These are phyloP conservation scores for Eilema sororculum DNA, from an alignment of 2,888 invertebrate species.

Conservation along the genomic window DNA sequence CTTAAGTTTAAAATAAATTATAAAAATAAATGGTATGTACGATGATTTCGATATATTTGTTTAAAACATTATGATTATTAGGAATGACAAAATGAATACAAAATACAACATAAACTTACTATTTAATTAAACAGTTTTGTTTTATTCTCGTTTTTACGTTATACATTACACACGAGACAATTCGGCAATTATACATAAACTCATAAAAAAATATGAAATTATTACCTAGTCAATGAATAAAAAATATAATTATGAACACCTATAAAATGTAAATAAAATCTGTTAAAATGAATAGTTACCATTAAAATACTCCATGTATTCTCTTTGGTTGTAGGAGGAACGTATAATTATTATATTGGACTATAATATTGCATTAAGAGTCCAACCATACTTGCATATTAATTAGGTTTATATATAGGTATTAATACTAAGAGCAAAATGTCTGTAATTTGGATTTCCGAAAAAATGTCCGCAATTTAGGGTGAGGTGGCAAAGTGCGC, in stretches of 20 bases:
- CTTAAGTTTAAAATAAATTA: slow-evolving; percentile 5
- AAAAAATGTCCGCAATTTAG: background rate
- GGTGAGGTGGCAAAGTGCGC: too few species aligned
- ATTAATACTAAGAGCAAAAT: background rate
- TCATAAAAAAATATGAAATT: background rate
- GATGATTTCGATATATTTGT: background rate
- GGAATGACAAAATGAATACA: background rate
- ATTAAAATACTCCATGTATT: background rate
- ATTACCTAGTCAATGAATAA: background rate
- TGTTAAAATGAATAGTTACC: background rate
- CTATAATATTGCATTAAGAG: background rate
- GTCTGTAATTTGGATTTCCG: background rate
- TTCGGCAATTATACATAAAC: background rate
- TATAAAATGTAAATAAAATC: background rate
- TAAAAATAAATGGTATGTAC: background rate
- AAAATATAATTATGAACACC: background rate
- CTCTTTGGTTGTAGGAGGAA: background rate
- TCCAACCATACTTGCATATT: background rate
- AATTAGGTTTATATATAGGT: too few species aligned
- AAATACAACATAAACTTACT: background rate
- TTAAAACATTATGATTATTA: background rate
- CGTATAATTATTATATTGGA: background rate
- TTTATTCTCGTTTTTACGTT: background rate
- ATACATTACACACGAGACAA: background rate
- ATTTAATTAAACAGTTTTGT: background rate